Evolutionary conservation across 1,140 invertebrate species (phyloP).

Genomic region (Pentalonia nigronervosa): DNA sequence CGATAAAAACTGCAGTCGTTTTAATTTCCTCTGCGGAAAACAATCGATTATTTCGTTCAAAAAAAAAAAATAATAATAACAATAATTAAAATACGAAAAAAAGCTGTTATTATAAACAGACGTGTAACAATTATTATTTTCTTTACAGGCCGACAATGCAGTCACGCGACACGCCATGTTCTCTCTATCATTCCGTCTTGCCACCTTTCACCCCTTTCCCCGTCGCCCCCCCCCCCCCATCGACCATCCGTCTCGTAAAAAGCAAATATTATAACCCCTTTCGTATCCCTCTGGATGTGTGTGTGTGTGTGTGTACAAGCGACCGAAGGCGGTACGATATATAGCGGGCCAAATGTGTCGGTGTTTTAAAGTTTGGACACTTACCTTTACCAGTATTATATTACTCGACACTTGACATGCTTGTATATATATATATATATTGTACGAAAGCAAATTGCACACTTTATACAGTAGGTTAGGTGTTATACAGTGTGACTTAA

Average conservation of each 20-base stretch:
- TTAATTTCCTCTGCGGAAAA: neutral
- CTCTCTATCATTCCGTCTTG: neutral
- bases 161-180: constrained; percentile 50
- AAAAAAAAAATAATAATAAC: neutral
- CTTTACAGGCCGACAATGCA: constrained; percentile 21
- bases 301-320: neutral
- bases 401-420: neutral
- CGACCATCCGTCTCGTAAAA: neutral
- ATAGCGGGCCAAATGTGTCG: neutral
- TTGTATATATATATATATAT: neutral
- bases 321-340: neutral
- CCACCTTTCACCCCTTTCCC: neutral
- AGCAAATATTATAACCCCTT: constrained; percentile 49
- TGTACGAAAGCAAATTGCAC: neutral
- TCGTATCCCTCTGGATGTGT: neutral
- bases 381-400: neutral
- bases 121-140: constrained; percentile 45
- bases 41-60: neutral
- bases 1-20: constrained; percentile 7
- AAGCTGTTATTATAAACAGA: constrained; percentile 33
- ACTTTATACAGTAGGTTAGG: neutral
- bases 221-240: neutral
- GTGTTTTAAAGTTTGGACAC: constrained; percentile 45
- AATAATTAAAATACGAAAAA: constrained; percentile 20
- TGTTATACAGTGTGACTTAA: neutral